phyloP scores from a whole-genome alignment of 2,113 vertebrate species.

The Narcine bancroftii region DNA sequence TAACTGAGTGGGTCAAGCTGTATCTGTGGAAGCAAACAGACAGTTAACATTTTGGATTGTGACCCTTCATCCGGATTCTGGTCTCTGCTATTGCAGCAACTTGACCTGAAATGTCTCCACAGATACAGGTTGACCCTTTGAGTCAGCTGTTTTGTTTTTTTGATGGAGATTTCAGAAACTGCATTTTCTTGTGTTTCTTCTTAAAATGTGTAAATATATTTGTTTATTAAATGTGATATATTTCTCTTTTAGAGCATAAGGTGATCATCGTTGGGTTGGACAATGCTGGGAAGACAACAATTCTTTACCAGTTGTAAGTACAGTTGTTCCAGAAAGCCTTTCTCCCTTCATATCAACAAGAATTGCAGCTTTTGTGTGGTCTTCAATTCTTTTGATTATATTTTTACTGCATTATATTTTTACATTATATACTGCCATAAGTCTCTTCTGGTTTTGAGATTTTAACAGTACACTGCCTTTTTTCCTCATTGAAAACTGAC shows the following conservation, averaged over 20 bases:
- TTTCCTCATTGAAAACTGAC: background rate
- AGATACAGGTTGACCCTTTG: too few species aligned
- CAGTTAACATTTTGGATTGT: too few species aligned
- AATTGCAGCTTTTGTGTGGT: background rate
- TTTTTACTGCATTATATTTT: background rate
- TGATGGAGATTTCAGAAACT: too few species aligned
- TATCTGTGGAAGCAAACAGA: too few species aligned
- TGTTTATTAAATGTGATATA: constrained; percentile 35
- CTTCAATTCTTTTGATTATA: background rate
- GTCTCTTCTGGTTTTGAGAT: background rate
- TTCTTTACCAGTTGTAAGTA: constrained; percentile 98
- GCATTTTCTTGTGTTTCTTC: too few species aligned
- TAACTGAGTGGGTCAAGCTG: too few species aligned
- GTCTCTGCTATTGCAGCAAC: too few species aligned
- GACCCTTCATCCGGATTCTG: too few species aligned
- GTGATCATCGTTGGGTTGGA: constrained; percentile 97
- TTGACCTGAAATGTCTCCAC: too few species aligned
- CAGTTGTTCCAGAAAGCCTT: background rate
- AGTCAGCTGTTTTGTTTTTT: too few species aligned
- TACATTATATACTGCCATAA: background rate
- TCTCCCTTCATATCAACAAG: background rate
- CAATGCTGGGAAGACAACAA: constrained; percentile 97
- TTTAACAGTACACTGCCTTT: background rate
- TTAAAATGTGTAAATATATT: background rate
- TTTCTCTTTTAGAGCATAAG: constrained; percentile 84